Percentiles rank a stretch among this genome's conserved stretches.
Evolutionary conservation across 2,113 vertebrate species (phyloP).

Genomic region (Machaerirhynchus nigripectus): DNA sequence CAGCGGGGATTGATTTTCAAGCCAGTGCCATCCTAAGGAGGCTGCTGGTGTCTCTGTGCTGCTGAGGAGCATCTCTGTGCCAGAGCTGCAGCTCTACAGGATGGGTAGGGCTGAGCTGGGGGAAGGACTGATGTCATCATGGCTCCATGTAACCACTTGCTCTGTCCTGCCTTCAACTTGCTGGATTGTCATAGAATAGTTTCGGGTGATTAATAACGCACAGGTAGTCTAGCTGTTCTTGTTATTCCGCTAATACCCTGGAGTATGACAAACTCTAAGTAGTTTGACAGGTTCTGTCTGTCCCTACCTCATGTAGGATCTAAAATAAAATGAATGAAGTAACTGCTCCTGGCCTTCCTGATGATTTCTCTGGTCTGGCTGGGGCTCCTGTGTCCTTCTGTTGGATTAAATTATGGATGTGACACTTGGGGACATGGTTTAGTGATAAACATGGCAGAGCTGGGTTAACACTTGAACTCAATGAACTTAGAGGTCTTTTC

Average conservation of each 20-base stretch:
- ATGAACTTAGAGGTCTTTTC: neutral
- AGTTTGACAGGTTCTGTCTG: neutral
- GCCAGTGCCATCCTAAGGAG: neutral
- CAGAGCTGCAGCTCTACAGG: neutral
- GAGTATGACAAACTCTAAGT: neutral
- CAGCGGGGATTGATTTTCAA: accelerated
- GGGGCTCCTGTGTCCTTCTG: neutral
- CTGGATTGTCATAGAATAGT: neutral
- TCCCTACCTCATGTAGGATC: neutral
- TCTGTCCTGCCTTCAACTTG: neutral
- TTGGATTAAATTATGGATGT: neutral
- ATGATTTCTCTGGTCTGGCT: neutral
- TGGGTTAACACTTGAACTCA: neutral
- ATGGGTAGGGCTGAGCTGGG: neutral
- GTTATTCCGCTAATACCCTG: neutral
- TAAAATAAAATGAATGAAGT: neutral
- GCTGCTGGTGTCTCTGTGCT: neutral
- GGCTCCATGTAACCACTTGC: neutral
- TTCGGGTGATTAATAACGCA: neutral
- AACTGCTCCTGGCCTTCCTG: neutral
- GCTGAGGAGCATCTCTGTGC: neutral
- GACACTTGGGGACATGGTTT: neutral
- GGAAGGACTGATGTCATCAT: neutral
- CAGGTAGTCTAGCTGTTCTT: neutral
- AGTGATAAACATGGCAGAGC: neutral